Percentiles rank a stretch among this genome's conserved stretches.
Conservation (phyloP, 2,113 vertebrate genomes). For the Ibidorhyncha struthersii region DNA sequence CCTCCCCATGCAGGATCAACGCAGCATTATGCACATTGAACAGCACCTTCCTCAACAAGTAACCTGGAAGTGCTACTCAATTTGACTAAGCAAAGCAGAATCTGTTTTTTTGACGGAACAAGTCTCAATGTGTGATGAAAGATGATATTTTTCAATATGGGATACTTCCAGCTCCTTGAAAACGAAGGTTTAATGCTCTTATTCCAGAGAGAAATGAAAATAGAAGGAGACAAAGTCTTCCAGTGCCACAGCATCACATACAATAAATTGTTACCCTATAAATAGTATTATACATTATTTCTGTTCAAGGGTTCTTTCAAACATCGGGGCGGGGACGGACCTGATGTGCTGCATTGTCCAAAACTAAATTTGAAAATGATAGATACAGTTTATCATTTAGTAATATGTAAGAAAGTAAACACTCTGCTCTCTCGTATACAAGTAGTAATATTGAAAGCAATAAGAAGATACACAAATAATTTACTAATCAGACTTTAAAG, state of each 20-base stretch:
- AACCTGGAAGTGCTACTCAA: background rate
- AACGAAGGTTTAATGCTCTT: background rate
- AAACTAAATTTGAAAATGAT: constrained; percentile 25
- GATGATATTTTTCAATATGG: background rate
- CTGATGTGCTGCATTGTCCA: background rate
- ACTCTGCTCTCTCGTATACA: background rate
- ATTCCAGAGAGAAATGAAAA: background rate
- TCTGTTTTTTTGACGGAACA: background rate
- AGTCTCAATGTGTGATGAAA: background rate
- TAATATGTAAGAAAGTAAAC: background rate
- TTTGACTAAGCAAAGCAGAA: background rate
- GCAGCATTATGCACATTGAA: background rate
- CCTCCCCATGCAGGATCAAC: background rate
- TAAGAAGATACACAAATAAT: background rate
- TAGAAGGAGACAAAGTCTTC: background rate
- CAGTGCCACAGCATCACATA: background rate
- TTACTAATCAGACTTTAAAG: background rate
- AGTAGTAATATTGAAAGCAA: background rate
- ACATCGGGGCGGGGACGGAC: background rate
- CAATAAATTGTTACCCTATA: background rate
- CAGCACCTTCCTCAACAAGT: background rate
- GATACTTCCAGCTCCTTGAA: background rate
- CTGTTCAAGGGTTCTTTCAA: background rate
- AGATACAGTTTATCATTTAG: background rate
- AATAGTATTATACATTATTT: background rate